phyloP scores from a whole-genome alignment of 2,113 vertebrate genomes.

The Takifugu bimaculatus region DNA sequence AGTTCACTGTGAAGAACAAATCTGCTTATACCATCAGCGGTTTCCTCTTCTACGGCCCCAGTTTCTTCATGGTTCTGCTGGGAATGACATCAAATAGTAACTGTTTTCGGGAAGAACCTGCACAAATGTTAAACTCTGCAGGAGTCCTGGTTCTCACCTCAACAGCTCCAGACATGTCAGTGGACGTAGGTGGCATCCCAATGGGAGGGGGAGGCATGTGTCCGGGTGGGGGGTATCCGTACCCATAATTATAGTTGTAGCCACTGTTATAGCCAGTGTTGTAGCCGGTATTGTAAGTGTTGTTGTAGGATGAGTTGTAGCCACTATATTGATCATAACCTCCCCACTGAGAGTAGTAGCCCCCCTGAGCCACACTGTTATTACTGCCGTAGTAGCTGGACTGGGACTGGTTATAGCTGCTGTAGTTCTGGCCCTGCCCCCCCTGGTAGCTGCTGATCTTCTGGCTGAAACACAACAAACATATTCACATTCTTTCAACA shows the following conservation, averaged over 20 bases:
- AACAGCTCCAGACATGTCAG: slow-evolving; percentile 53
- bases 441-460: slow-evolving; percentile 80
- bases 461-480: slow-evolving; percentile 53
- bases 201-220: slow-evolving; percentile 70
- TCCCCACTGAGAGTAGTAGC: slow-evolving; percentile 79
- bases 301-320: slow-evolving; percentile 56
- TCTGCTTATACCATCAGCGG: slow-evolving; percentile 61
- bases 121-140: too few species aligned
- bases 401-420: slow-evolving; percentile 71
- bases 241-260: slow-evolving; percentile 75
- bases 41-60: slow-evolving; percentile 64
- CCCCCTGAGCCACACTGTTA: slow-evolving; percentile 26
- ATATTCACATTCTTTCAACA: background rate
- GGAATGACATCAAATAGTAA: slow-evolving; percentile 6
- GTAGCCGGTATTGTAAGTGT: slow-evolving; percentile 66
- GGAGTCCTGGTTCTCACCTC: slow-evolving; percentile 55
- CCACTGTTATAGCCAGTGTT: slow-evolving; percentile 67
- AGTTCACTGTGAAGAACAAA: too few species aligned
- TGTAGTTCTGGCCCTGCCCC: slow-evolving; percentile 73
- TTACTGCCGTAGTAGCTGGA: slow-evolving; percentile 73
- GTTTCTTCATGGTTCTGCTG: slow-evolving; percentile 58
- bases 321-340: slow-evolving; percentile 76
- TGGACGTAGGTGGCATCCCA: slow-evolving; percentile 59
- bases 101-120: background rate
- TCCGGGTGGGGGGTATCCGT: slow-evolving; percentile 73